Conservation (phyloP, 2,113 vertebrate species). For the Paradisaea rubra region DNA sequence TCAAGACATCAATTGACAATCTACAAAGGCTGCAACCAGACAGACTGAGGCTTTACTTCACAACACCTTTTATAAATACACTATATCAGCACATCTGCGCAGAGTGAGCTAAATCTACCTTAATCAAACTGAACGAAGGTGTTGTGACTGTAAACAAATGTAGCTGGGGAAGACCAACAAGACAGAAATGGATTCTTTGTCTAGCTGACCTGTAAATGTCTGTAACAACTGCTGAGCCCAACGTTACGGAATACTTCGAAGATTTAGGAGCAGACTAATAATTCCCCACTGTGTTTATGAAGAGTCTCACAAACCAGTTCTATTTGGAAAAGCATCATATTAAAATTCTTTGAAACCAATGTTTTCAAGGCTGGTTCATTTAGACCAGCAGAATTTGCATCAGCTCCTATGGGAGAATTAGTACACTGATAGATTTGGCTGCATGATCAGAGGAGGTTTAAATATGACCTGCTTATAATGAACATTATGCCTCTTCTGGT, state of each 20-base stretch:
- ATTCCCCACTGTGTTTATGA: neutral
- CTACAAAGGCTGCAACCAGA: neutral
- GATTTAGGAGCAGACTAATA: neutral
- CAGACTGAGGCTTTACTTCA: neutral
- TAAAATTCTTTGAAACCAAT: neutral
- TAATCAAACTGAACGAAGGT: neutral
- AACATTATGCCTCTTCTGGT: neutral
- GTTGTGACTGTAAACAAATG: neutral
- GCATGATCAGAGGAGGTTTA: neutral
- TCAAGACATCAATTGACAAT: neutral
- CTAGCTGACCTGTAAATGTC: neutral
- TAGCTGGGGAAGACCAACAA: neutral
- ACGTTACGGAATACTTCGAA: neutral
- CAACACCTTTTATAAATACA: neutral
- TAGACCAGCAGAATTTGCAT: neutral
- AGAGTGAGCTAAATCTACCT: neutral
- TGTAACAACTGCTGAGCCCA: neutral
- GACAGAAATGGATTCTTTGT: neutral
- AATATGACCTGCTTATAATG: neutral
- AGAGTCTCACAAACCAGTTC: neutral
- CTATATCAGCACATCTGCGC: neutral
- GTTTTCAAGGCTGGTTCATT: neutral
- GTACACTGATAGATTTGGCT: neutral
- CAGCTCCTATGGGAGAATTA: neutral
- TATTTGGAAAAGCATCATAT: neutral